Base-by-base conservation (phyloP, 1,140 invertebrate species). In the Aricia agestis region DNA sequence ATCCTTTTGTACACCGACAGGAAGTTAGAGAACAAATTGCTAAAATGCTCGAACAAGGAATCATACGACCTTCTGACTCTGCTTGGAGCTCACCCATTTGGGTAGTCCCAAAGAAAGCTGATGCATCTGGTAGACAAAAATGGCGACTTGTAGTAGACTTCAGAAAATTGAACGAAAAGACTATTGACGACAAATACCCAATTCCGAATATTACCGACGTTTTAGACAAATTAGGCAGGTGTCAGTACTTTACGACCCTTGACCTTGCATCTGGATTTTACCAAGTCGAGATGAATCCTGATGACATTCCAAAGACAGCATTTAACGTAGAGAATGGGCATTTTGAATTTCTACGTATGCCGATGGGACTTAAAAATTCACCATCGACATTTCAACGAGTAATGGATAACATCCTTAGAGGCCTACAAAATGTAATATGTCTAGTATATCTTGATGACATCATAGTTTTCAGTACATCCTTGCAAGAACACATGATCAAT, bases 1-100 rank as follows among this genome's bases (percentile, higher is more conserved):
- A 74, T 41, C 72, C 72, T 2, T 74, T 67, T 25, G 66, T 78
- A 42, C 76, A 78, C 10, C 25, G 70, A 5, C 70, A 71, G 18
- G 65, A 71, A 66, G 70, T 71, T 19, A 71, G 70, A 42, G 57
- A 72, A 13, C 70, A 72, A 17, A 72, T 68, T n/a, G 4, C 31
- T 9, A 72, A 72, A 63, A 68, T 72, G 70, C 17, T 71, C 18
- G 65, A 67, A 0, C 70, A 71, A 13, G 70, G 70, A 13, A 71
- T 71, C 9, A 67, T 71, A n/a, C 19, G 69, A 66, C 69, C 63
- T 66, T 71, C 63, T 6, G 58, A 70, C 68, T 70, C 68, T 61
- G 68, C 69, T 31, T 65, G 69, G 59, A 65, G 69, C 32, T 70
- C 69, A 61, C 58, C 68, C 18, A 63, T 70, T 13, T 63, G 59